These are phyloP conservation scores for Perizoma affinitatum DNA, from an alignment of 2,888 invertebrate species.

Conservation along the genomic window DNA sequence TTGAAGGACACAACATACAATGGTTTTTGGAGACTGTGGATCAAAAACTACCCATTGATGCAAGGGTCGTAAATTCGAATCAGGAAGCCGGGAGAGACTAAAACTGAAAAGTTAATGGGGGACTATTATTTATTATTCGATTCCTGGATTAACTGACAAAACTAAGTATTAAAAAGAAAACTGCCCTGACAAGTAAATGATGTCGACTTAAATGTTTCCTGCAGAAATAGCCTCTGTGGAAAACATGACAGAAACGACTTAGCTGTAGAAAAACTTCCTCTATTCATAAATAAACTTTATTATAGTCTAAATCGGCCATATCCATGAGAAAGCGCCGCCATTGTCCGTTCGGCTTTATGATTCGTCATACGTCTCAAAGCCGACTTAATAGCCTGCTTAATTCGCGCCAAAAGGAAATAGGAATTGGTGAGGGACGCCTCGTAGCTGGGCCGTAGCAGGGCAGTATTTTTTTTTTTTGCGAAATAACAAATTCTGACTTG, in stretches of 20 bases:
- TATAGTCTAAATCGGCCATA: conserved; percentile 58
- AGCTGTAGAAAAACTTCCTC: conserved; percentile 37
- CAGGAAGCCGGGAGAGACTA: no score
- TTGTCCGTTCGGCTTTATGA: conserved; percentile 69
- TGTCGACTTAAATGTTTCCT: conserved; percentile 34
- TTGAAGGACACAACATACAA: no score
- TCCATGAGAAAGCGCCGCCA: conserved; percentile 61
- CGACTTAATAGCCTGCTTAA: conserved; percentile 81
- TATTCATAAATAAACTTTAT: conserved; percentile 50
- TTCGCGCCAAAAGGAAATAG: conserved; percentile 79
- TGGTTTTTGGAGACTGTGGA: no score
- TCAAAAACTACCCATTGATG: no score
- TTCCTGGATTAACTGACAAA: no score
- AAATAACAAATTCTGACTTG: no score
- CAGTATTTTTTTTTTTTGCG: neutral
- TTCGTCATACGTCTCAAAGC: conserved; percentile 79
- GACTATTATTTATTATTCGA: neutral
- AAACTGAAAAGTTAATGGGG: neutral
- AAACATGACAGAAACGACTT: conserved; percentile 40
- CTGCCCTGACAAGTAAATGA: conserved; percentile 22
- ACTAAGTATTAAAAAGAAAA: conserved; percentile 14
- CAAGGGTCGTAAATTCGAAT: no score
- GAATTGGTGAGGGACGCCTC: conserved; percentile 68
- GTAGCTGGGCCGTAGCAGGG: conserved; percentile 9
- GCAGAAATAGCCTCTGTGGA: conserved; percentile 35